Conservation (phyloP, 2,113 vertebrate genomes). For the Pluvianellus socialis region DNA sequence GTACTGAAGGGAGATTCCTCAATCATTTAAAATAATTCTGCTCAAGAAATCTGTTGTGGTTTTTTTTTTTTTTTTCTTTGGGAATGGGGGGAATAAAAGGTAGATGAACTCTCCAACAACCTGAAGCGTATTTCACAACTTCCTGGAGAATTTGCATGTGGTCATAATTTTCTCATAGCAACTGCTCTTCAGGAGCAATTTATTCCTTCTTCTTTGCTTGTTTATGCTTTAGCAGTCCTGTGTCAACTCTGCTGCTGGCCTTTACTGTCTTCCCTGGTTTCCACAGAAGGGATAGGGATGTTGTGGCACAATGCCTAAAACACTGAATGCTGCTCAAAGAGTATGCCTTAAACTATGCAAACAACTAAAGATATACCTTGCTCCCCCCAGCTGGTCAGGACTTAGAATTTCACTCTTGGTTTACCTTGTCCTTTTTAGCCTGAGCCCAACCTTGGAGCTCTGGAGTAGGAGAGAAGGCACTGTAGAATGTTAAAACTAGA, state of each 20-base stretch:
- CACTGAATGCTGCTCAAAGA: not conserved
- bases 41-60: conserved; percentile 5
- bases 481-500: not conserved
- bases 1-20: conserved; percentile 34
- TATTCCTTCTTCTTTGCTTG: not conserved
- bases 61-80: not conserved
- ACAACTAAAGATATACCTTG: not conserved
- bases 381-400: not conserved
- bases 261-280: not conserved
- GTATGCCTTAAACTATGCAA: not conserved
- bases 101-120: not conserved
- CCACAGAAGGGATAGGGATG: not conserved
- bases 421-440: not conserved
- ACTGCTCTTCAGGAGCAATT: not conserved
- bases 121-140: not conserved
- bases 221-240: not conserved
- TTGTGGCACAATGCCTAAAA: not conserved
- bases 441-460: not conserved
- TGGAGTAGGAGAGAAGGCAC: not conserved
- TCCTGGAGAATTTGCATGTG: not conserved
- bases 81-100: not conserved
- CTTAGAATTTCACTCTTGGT: not conserved
- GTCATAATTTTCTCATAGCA: not conserved
- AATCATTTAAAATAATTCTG: conserved; percentile 26
- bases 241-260: not conserved